Evolutionary conservation across 2,113 vertebrate species (phyloP), one percentile per base, ranked within the genome.

Genomic region (Gorsachius goisagi): DNA sequence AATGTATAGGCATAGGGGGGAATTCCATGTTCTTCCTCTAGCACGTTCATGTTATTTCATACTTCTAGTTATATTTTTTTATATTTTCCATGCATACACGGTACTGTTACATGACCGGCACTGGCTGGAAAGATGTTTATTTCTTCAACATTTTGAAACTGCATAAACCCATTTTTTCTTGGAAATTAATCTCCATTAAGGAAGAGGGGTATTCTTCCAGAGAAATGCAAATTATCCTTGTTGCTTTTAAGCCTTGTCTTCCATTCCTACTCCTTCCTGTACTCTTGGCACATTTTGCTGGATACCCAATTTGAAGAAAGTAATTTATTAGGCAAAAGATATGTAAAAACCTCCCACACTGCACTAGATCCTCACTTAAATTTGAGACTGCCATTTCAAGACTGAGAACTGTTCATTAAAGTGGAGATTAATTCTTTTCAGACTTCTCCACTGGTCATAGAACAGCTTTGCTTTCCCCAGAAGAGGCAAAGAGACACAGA

Each of bases 401-500:
- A 50, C 15, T 85, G 23, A 80, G 58, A 91, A 71, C 30, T 80
- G 15, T 45, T 72, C 47, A 58, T 2, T 89, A 44, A 55, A 49
- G 12, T 85, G 47, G 23, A 76, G 63, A 75, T 14, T 59, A 59
- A 82, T 60, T 64, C 35, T 86, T 49, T 88, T 45, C 47, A 71
- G 27, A 18, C 21, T 75, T 85, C 17, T 89, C 30, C 27, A 33
- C 45, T 53, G 75, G 64, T 45, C 78, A 80, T 1, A 58, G 44
- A 87, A 47, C 49, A 77, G 66, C 55, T 86, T 67, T 85, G 47
- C 84, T 88, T 93, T 87, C 21, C 69, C 52, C 77, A 49, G 14
- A 90, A 92, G 39, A 93, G 75, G 85, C 30, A 88, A 22, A 91
- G 47, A 85, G 24, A 84, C 44, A 72, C n/a, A 87, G n/a, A 80